phyloP scores from a whole-genome alignment of 2,113 vertebrate species.

The Polypterus senegalus region DNA sequence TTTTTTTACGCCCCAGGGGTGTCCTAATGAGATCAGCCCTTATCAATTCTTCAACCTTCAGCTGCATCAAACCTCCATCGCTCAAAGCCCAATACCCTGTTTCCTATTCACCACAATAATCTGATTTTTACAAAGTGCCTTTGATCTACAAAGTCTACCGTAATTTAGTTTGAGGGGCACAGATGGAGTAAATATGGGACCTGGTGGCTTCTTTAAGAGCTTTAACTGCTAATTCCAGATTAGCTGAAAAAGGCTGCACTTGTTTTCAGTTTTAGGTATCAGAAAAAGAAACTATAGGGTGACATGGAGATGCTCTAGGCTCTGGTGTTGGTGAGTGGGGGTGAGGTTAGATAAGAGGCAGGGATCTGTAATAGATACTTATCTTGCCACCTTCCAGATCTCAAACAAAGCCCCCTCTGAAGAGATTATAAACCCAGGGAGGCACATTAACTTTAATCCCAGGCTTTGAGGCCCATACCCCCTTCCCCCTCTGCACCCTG shows the following conservation, averaged over 20 bases:
- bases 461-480: constrained; percentile 56
- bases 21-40: constrained; percentile 36
- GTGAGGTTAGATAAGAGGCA: constrained; percentile 48
- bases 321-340: constrained; percentile 9
- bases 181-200: constrained; percentile 65
- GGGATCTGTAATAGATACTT: constrained; percentile 72
- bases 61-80: constrained; percentile 6
- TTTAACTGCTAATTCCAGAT: constrained; percentile 62
- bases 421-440: constrained; percentile 68
- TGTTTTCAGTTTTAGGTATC: constrained; percentile 49
- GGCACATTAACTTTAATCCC: constrained; percentile 73
- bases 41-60: constrained; percentile 26
- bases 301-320: constrained; percentile 18
- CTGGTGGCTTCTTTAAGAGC: constrained; percentile 43
- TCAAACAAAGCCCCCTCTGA: constrained; percentile 66
- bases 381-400: constrained; percentile 60
- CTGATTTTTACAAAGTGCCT: constrained; percentile 35
- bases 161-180: constrained; percentile 44
- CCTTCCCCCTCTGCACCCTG: constrained; percentile 37
- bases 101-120: constrained; percentile 25
- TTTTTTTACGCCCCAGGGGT: constrained; percentile 24
- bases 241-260: constrained; percentile 57
- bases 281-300: constrained; percentile 44
- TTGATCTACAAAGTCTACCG: constrained; percentile 42
- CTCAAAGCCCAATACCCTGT: constrained; percentile 8